These are phyloP conservation scores for Stercorarius parasiticus DNA, from an alignment of 2,113 vertebrate genomes.

Conservation along the genomic window DNA sequence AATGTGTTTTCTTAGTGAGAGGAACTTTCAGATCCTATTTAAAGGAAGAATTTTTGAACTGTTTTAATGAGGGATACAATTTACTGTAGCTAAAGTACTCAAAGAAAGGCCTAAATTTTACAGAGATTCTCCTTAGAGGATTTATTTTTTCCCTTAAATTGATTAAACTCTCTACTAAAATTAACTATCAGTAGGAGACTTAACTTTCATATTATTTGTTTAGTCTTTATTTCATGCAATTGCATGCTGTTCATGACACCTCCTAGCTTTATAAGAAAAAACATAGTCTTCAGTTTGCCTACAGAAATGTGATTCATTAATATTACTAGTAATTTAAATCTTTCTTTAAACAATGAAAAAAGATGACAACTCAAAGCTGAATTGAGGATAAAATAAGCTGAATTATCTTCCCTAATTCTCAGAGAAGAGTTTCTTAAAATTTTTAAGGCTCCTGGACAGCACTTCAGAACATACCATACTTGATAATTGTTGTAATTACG, in stretches of 20 bases:
- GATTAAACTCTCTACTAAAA: not conserved
- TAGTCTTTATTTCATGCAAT: not conserved
- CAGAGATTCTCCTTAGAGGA: not conserved
- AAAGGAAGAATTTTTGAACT: not conserved
- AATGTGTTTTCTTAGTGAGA: not conserved
- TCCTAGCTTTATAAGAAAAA: not conserved
- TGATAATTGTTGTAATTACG: not conserved
- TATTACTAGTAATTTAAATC: not conserved
- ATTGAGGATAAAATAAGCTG: not conserved
- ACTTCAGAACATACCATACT: not conserved
- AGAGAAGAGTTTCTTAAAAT: not conserved
- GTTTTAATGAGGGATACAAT: not conserved
- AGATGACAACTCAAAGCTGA: not conserved
- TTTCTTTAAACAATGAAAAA: not conserved
- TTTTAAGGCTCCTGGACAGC: not conserved
- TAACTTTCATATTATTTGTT: not conserved
- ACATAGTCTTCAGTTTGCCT: not conserved
- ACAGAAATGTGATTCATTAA: not conserved
- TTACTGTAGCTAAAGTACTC: not conserved
- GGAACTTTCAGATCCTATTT: not conserved
- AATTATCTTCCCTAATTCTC: not conserved
- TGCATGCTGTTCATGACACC: not conserved
- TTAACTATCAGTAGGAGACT: not conserved
- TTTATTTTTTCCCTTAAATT: not conserved
- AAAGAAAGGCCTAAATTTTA: not conserved